A percentile compares a stretch with the other conserved stretches of the same genome.
Conservation (phyloP, 2,797 vertebrate genomes). For the Falco berigora region DNA sequence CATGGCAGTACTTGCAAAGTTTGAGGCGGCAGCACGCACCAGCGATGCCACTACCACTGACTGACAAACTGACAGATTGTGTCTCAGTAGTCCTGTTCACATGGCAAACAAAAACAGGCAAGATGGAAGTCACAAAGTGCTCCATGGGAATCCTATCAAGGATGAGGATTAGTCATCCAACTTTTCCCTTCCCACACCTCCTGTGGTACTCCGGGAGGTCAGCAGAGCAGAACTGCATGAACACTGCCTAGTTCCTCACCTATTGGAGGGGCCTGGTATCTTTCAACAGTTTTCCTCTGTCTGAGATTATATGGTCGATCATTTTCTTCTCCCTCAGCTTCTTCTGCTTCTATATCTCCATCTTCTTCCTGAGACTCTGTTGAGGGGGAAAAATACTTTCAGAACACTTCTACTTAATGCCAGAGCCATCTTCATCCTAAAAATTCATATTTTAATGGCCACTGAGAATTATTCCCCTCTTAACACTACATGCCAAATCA, state of each 20-base stretch:
- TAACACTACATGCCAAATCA: not conserved
- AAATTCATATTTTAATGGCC: not conserved
- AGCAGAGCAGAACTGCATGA: not conserved
- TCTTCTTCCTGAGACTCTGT: conserved; percentile 92
- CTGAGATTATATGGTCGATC: conserved; percentile 95
- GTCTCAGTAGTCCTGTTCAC: not conserved
- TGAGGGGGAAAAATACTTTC: not conserved
- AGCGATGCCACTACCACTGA: not conserved
- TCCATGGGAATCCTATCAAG: not conserved
- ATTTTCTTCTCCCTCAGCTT: conserved; percentile 92
- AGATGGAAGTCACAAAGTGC: not conserved
- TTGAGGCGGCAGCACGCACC: rapidly evolving
- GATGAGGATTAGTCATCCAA: not conserved
- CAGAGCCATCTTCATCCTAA: not conserved
- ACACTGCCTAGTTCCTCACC: conserved; percentile 71
- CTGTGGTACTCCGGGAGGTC: not conserved
- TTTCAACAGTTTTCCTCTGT: conserved; percentile 96
- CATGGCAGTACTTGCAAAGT: not conserved
- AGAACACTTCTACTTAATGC: not conserved
- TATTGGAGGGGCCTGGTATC: conserved; percentile 97
- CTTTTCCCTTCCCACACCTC: not conserved
- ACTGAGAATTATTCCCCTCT: not conserved
- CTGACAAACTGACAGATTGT: not conserved
- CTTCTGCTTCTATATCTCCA: conserved; percentile 92
- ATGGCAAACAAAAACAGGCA: not conserved